Conservation (phyloP, 2,888 invertebrate genomes). For the Dromius quadrimaculatus region DNA sequence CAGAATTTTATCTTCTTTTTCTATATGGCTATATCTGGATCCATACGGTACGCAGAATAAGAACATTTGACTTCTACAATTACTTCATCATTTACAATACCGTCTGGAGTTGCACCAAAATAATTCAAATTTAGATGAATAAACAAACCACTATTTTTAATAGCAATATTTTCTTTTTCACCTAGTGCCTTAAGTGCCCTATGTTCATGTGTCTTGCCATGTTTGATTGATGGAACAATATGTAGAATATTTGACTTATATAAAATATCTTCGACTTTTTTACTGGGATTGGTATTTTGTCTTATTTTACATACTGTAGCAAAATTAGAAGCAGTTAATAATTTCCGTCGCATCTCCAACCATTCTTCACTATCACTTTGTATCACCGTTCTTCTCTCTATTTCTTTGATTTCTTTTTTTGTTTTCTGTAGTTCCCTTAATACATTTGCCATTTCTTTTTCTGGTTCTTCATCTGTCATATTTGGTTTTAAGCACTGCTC, state of each 20-base stretch:
- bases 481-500: background rate
- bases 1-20: slow-evolving; percentile 8
- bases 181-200: background rate
- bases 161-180: slow-evolving; percentile 2
- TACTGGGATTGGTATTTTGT: background rate
- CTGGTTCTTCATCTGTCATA: background rate
- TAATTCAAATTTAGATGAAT: background rate
- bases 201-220: background rate
- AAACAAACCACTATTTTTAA: slow-evolving; percentile 8
- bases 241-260: background rate
- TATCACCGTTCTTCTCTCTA: background rate
- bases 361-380: background rate
- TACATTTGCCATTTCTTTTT: background rate
- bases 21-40: slow-evolving; percentile 1
- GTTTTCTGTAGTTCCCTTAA: background rate
- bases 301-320: slow-evolving; percentile 3
- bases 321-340: slow-evolving; percentile 22
- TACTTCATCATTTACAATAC: background rate
- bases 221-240: background rate
- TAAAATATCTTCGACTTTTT: background rate
- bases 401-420: background rate
- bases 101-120: slow-evolving; percentile 20
- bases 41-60: background rate
- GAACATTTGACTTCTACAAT: slow-evolving; percentile 18
- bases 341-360: background rate